These are phyloP conservation scores for Pelobates fuscus DNA, from an alignment of 2,113 vertebrate genomes.

Conservation along the genomic window DNA sequence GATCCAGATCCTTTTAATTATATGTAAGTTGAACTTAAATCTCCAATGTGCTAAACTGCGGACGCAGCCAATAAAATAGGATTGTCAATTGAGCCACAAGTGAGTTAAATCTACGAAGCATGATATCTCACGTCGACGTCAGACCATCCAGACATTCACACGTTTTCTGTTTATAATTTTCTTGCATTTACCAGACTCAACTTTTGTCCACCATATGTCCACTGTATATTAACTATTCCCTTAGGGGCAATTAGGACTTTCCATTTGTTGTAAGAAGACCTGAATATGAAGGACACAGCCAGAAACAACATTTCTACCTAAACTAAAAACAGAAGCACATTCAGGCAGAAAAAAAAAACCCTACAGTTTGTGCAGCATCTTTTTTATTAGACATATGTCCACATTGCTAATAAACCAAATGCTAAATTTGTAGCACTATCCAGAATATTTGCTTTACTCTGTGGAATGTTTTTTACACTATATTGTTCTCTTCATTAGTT, in stretches of 20 bases:
- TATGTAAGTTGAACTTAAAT: conserved; percentile 30
- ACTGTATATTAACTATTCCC: conserved; percentile 87
- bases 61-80: conserved; percentile 54
- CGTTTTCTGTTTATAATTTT: conserved; percentile 83
- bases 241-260: conserved; percentile 88
- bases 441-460: neutral
- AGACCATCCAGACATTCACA: conserved; percentile 78
- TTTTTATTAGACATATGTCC: conserved; percentile 81
- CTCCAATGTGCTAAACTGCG: conserved; percentile 17
- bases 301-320: conserved; percentile 95
- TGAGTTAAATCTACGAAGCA: conserved; percentile 51
- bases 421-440: conserved; percentile 68
- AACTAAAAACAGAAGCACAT: conserved; percentile 93
- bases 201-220: conserved; percentile 94
- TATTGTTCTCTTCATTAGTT: neutral
- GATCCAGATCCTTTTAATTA: conserved; percentile 41
- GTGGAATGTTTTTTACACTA: neutral
- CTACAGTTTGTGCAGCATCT: conserved; percentile 82
- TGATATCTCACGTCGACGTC: conserved; percentile 56
- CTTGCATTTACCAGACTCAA: conserved; percentile 79
- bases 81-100: conserved; percentile 55
- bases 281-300: conserved; percentile 86
- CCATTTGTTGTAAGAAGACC: conserved; percentile 96
- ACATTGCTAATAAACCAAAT: conserved; percentile 74
- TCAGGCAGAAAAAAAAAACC: conserved; percentile 68